Evolutionary conservation across 2,113 vertebrate species (phyloP).

Genomic region (Ciconia boyciana): DNA sequence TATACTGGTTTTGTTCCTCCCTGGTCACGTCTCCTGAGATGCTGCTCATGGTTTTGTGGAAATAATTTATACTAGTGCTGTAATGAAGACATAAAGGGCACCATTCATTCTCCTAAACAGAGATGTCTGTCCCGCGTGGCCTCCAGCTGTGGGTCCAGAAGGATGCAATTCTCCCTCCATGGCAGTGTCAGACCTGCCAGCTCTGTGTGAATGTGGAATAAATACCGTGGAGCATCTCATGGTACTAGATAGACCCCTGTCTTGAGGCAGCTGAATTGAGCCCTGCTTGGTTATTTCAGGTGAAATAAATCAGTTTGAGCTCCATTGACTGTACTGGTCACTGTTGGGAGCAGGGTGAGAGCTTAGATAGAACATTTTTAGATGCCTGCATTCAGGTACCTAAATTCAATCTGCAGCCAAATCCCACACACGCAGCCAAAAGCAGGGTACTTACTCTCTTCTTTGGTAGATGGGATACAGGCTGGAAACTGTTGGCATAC

Average conservation of each 20-base stretch:
- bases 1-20: neutral
- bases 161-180: neutral
- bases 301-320: neutral
- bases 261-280: neutral
- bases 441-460: neutral
- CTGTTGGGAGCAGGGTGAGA: neutral
- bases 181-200: neutral
- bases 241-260: neutral
- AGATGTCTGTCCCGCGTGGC: neutral
- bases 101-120: neutral
- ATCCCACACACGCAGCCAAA: neutral
- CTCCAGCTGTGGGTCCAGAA: slow-evolving; percentile 20
- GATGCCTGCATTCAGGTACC: neutral
- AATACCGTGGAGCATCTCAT: neutral
- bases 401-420: neutral
- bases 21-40: neutral
- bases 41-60: neutral
- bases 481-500: neutral
- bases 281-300: neutral
- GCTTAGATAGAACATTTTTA: neutral
- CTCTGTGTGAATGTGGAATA: neutral
- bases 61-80: neutral
- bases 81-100: neutral
- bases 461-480: neutral
- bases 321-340: neutral